Evolutionary conservation across 2,888 invertebrate species (phyloP), one percentile per base, ranked within the genome.

Genomic region (Chrysolina americana): DNA sequence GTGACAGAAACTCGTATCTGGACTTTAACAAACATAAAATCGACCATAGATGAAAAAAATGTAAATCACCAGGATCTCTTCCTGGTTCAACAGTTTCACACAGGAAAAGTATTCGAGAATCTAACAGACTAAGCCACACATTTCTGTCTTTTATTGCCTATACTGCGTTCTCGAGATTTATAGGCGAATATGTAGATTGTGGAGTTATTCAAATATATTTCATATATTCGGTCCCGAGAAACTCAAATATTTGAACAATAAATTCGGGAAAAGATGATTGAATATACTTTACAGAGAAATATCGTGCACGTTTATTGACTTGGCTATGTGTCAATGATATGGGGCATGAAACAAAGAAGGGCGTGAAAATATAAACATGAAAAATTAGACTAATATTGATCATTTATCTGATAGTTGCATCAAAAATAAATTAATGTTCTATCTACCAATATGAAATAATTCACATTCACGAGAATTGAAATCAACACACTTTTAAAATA

Each of bases 101-200:
- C 19, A 47, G 10, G 21, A 50, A 9, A 21, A 21, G 19, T 65
- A 65, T 44, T 44, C 15, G 65, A 10, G 9, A 44, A 65, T 44
- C 65, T 44, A 65, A 65, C 65, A 65, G 44, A 44, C 65, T 10
- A 41, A 41, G 41, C 63, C 44, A 44, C 65, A 65, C 47, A 65
- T 65, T 65, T 65, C n/a, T 44, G 47, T 64, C 41, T 65, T 65
- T 65, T 65, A 65, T 44, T 65, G 47, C 65, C 47, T 44, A 65
- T 65, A 41, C 65, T 65, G 41, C 65, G 15, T 44, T 44, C 44
- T 36, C 11, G 21, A 36, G 44, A 65, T 65, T 65, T 65, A 65
- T 65, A 41, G 44, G 44, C 15, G 65, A 65, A 65, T 65, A 65
- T 65, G 65, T 65, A 65, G 65, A 65, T 65, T 44, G 65, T 65